Evolutionary conservation across 2,113 vertebrate species (phyloP).

Genomic region (Neomonachus schauinslandi): DNA sequence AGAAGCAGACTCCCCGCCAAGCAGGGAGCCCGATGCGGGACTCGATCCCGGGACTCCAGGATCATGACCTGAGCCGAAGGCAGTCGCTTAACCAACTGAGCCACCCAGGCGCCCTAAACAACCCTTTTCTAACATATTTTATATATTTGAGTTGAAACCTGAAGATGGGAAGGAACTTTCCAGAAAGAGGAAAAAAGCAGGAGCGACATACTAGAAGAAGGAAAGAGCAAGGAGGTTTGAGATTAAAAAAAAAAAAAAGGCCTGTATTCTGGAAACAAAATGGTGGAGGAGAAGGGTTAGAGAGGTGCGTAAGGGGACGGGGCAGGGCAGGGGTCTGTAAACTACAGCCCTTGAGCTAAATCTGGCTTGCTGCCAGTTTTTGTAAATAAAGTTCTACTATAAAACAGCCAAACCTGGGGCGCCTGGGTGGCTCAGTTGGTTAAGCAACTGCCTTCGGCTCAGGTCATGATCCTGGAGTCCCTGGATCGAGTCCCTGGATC

Average conservation of each 20-base stretch:
- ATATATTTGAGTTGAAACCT: not conserved
- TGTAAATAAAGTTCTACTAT: slow-evolving; percentile 9
- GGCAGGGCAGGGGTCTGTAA: not conserved
- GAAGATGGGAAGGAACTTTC: not conserved
- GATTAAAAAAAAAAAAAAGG: not conserved
- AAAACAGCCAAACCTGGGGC: not conserved
- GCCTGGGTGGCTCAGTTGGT: too few species aligned
- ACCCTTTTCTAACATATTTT: not conserved
- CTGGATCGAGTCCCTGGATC: too few species aligned
- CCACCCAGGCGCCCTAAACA: not conserved
- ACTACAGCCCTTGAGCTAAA: not conserved
- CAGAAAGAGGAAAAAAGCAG: not conserved
- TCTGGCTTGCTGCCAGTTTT: not conserved
- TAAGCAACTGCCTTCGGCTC: too few species aligned
- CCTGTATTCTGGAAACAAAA: not conserved
- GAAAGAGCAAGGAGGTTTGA: not conserved
- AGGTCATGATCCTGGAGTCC: too few species aligned
- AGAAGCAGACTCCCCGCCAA: too few species aligned
- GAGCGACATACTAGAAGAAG: not conserved
- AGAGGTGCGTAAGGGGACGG: not conserved
- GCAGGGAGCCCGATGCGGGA: too few species aligned
- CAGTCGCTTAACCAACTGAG: too few species aligned
- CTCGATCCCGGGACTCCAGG: too few species aligned
- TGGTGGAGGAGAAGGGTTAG: not conserved
- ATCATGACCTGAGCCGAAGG: too few species aligned